Conservation (phyloP, 2,797 vertebrate species). For the Atherinosoma microstoma region DNA sequence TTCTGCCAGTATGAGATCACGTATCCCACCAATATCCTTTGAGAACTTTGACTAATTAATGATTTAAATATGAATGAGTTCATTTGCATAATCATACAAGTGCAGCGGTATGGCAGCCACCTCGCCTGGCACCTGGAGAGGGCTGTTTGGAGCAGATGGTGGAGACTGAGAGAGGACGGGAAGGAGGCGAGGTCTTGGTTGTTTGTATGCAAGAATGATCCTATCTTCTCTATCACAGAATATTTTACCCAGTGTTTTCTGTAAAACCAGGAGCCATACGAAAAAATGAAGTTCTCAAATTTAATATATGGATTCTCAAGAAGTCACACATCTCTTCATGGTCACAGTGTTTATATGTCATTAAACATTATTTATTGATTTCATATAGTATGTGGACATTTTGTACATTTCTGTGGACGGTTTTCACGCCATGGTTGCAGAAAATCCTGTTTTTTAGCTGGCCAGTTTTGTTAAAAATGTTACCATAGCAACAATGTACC, state of each 20-base stretch:
- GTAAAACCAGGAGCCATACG: neutral
- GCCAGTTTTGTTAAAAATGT: slow-evolving; percentile 1
- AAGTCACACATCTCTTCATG: neutral
- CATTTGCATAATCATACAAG: slow-evolving; percentile 67
- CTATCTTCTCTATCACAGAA: slow-evolving; percentile 23
- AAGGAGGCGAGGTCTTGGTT: slow-evolving; percentile 35
- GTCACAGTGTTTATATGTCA: slow-evolving; percentile 1
- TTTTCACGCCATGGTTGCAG: neutral
- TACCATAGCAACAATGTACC: slow-evolving; percentile 1
- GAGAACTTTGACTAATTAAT: slow-evolving; percentile 69
- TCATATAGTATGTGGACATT: neutral
- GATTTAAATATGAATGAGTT: slow-evolving; percentile 77
- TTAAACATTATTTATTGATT: neutral
- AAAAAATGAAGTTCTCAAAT: slow-evolving; percentile 1
- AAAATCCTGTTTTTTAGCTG: neutral
- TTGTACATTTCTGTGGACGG: neutral
- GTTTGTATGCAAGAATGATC: slow-evolving; percentile 51
- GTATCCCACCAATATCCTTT: slow-evolving; percentile 29
- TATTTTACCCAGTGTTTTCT: slow-evolving; percentile 16
- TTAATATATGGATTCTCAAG: neutral
- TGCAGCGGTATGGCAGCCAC: slow-evolving; percentile 46
- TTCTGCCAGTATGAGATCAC: slow-evolving; percentile 38
- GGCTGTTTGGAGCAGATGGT: slow-evolving; percentile 71
- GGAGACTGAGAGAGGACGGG: slow-evolving; percentile 25
- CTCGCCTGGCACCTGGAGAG: slow-evolving; percentile 61